Percentiles rank a stretch among this genome's conserved stretches.
These are phyloP conservation scores for Erinaceus europaeus DNA, from an alignment of 2,113 vertebrate species.

Conservation along the genomic window DNA sequence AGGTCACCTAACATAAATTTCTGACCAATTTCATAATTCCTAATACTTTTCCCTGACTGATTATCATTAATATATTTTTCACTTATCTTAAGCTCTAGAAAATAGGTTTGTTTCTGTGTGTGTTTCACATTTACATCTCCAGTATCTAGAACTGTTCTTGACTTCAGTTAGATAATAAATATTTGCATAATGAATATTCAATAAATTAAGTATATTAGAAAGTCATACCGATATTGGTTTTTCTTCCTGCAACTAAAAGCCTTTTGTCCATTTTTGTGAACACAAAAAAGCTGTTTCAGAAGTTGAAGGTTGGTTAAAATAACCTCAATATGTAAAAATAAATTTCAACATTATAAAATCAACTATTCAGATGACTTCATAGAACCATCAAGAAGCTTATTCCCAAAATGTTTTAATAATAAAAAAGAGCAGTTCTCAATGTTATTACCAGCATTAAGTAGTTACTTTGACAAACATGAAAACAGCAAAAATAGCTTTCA, in stretches of 20 bases:
- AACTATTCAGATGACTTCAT: not conserved
- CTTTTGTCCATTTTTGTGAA: constrained; percentile 2
- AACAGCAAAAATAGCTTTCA: constrained; percentile 36
- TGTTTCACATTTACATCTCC: not conserved
- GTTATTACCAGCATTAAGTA: not conserved
- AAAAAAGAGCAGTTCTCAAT: constrained; percentile 46
- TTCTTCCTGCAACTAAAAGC: not conserved
- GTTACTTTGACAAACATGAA: constrained; percentile 38
- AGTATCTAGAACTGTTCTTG: constrained; percentile 5
- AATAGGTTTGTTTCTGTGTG: not conserved
- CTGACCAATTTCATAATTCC: not conserved
- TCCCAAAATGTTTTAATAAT: constrained; percentile 62
- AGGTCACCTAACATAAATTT: not conserved
- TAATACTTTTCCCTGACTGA: not conserved
- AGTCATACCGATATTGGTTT: not conserved
- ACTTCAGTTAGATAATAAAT: not conserved
- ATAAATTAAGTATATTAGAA: constrained; percentile 18
- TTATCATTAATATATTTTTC: not conserved
- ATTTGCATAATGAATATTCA: constrained; percentile 2
- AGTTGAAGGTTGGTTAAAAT: not conserved
- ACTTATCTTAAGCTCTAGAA: not conserved
- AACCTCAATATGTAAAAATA: not conserved
- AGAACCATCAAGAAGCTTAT: constrained; percentile 34
- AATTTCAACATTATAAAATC: constrained; percentile 19
- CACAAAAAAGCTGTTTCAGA: constrained; percentile 9